Evolutionary conservation across 2,888 invertebrate species (phyloP), one percentile per base, ranked within the genome.

Genomic region (Tachina grossa): DNA sequence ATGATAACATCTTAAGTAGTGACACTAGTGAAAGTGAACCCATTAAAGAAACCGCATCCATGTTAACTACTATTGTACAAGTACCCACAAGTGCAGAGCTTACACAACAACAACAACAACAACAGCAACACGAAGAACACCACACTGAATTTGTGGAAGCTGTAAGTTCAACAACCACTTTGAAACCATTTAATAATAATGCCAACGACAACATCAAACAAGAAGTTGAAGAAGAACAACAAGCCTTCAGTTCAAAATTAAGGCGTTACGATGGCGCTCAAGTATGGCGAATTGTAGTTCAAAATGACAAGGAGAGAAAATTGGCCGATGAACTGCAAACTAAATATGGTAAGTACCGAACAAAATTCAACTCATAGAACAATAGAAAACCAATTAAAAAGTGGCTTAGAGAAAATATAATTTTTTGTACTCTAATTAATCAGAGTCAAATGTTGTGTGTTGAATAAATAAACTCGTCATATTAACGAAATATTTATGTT

Each of bases 191-290:
- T 14, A 87, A 87, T 11, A 87, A 87, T 11, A 72, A 77, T n/a
- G 75, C 76, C 63, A 80, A 41, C 47, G 72, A 79, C 41, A 65
- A 79, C 59, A 80, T 53, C 16, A 75, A 82, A 16, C 75, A 83
- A n/a, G 61, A 80, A 22, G 75, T 71, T 83, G 75, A 87, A 82
- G 78, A 81, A 51, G 14, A 55, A 45, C 16, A 51, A 22, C n/a
- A 83, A 19, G 43, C 76, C 1, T 90, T 89, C 76, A 92, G 79
- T 79, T 89, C 92, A 3, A 87, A 89, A 75, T 87, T 91, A 77
- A 93, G 96, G 59, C 94, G 95, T 71, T 97, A 97, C 91, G 94
- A 95, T 68, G 97, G 97, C 3, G 95, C 96, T 19, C 97, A 97
- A 92, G 92, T 97, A 16, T 96, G 96, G 96, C 94, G 96, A 90